Evolutionary conservation across 2,888 invertebrate species (phyloP).

Genomic region (Athrips mouffetella): DNA sequence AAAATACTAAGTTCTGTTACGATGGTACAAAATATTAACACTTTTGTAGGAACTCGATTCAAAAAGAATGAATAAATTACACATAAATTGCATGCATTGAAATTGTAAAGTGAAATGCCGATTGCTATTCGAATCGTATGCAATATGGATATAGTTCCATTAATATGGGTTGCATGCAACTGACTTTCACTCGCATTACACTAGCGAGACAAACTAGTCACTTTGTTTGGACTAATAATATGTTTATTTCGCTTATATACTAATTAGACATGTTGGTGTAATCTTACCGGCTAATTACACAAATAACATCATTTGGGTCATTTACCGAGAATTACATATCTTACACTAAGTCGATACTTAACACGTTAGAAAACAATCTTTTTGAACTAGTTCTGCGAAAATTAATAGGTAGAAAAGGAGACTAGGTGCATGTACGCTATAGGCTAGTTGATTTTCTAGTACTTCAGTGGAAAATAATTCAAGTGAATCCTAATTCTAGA

Average conservation of each 20-base stretch:
- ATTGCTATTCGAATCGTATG: slow-evolving; percentile 46
- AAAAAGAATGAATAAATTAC: no score
- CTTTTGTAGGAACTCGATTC: no score
- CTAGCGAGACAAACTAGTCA: slow-evolving; percentile 5
- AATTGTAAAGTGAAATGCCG: slow-evolving; percentile 28
- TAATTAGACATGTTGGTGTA: not conserved
- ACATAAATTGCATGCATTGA: no score
- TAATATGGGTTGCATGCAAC: slow-evolving; percentile 43
- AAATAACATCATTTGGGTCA: not conserved
- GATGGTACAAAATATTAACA: no score
- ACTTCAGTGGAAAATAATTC: not conserved
- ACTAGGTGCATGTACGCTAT: no score
- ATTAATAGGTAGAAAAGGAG: no score
- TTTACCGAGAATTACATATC: no score
- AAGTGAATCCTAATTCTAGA: slow-evolving; percentile 21
- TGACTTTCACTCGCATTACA: slow-evolving; percentile 50
- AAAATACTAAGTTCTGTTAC: no score
- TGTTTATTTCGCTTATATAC: not conserved
- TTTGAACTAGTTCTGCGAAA: no score
- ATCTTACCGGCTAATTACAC: slow-evolving; percentile 8
- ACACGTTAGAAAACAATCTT: no score
- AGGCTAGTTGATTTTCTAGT: no score
- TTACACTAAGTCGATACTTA: no score
- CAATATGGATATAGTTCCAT: slow-evolving; percentile 61
- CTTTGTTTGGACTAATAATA: slow-evolving; percentile 3